Evolutionary conservation across 2,888 invertebrate species (phyloP).

Genomic region (Eupithecia tripunctaria): DNA sequence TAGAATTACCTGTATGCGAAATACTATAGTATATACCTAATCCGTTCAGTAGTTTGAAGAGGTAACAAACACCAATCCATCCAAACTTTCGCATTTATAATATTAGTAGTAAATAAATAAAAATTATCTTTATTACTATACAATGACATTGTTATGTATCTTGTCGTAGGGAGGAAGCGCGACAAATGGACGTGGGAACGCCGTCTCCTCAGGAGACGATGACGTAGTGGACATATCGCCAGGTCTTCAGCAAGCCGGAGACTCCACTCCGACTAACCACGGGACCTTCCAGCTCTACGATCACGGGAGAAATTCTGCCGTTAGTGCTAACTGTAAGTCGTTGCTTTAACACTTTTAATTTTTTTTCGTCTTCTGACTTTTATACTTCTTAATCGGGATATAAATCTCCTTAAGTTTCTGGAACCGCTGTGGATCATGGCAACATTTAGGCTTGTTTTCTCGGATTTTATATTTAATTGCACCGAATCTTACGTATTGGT

Average conservation of each 20-base stretch:
- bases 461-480: neutral
- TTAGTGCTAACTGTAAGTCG: slow-evolving; percentile 69
- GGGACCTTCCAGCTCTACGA: slow-evolving; percentile 79
- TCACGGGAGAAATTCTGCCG: slow-evolving; percentile 62
- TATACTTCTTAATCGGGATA: neutral
- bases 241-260: slow-evolving; percentile 63
- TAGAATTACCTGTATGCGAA: too few relatives aligned
- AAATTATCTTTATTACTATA: too few relatives aligned
- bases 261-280: slow-evolving; percentile 72
- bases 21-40: too few relatives aligned
- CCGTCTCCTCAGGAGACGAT: slow-evolving; percentile 61
- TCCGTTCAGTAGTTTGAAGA: too few relatives aligned
- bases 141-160: slow-evolving; percentile 4
- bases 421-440: neutral
- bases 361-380: too few relatives aligned
- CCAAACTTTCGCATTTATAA: too few relatives aligned
- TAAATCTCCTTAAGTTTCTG: neutral
- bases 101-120: too few relatives aligned
- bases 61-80: too few relatives aligned
- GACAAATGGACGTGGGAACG: slow-evolving; percentile 58
- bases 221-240: slow-evolving; percentile 75
- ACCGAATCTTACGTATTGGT: neutral
- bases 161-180: slow-evolving; percentile 55
- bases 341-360: too few relatives aligned
- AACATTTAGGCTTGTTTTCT: neutral